Evolutionary conservation across 2,888 invertebrate genomes (phyloP).

Genomic region (Nephrotoma flavescens): DNA sequence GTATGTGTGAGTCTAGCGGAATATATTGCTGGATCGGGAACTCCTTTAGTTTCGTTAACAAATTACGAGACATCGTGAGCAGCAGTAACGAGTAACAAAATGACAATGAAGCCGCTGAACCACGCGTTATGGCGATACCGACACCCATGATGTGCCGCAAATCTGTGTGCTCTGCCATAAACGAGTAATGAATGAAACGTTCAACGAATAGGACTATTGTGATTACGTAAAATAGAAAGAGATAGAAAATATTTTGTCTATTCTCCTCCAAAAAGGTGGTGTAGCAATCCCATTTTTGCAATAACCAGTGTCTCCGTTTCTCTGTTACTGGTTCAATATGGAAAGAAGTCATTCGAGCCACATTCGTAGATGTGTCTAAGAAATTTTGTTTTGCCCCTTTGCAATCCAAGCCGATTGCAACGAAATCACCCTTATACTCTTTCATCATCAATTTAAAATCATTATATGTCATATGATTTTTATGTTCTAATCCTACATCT

Average conservation of each 20-base stretch:
- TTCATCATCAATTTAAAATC: conserved; percentile 95
- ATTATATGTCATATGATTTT: conserved; percentile 76
- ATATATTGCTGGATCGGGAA: conserved; percentile 89
- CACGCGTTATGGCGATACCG: conserved; percentile 87
- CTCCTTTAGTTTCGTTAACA: conserved; percentile 85
- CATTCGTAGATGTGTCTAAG: conserved; percentile 85
- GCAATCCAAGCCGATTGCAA: conserved; percentile 85
- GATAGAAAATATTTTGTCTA: conserved; percentile 87
- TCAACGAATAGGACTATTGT: conserved; percentile 89
- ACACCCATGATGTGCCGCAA: conserved; percentile 93
- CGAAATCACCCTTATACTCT: conserved; percentile 89
- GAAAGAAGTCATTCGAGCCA: conserved; percentile 89
- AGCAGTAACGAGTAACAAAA: conserved; percentile 87
- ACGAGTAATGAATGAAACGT: conserved; percentile 89
- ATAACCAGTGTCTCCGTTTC: conserved; percentile 50
- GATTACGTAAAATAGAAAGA: conserved; percentile 88
- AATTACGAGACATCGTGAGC: conserved; percentile 87
- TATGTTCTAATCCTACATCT: conserved; percentile 80
- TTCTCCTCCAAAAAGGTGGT: conserved; percentile 92
- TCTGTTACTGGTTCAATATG: conserved; percentile 73
- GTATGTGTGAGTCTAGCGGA: conserved; percentile 87
- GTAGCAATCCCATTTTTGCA: conserved; percentile 70
- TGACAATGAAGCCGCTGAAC: conserved; percentile 85
- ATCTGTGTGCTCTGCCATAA: conserved; percentile 92
- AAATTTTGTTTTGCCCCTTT: conserved; percentile 94